Evolutionary conservation across 2,113 vertebrate species (phyloP).

Genomic region (Origma solitaria): DNA sequence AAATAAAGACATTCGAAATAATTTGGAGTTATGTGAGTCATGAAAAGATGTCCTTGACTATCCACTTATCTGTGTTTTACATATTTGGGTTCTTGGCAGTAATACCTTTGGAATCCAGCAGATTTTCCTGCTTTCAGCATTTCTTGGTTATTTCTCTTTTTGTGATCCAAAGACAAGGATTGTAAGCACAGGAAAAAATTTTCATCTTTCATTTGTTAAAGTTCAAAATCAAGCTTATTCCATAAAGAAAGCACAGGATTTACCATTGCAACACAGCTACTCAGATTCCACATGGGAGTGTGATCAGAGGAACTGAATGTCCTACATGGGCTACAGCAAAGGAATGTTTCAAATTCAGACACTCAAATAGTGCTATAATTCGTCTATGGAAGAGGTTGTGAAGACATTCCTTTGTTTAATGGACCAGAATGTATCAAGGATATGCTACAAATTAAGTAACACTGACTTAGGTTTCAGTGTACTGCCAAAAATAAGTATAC

Average conservation of each 20-base stretch:
- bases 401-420: constrained; percentile 25
- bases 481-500: constrained; percentile 2
- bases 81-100: neutral
- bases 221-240: neutral
- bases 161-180: neutral
- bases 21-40: neutral
- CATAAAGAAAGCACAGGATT: neutral
- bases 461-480: neutral
- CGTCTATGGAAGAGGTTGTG: neutral
- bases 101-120: neutral
- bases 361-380: neutral
- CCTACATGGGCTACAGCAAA: neutral
- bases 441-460: constrained; percentile 12
- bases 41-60: neutral
- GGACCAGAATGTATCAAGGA: neutral
- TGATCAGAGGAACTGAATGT: neutral
- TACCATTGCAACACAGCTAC: neutral
- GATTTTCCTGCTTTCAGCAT: neutral
- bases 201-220: neutral
- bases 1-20: neutral
- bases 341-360: neutral
- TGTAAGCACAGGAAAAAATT: neutral
- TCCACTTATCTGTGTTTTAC: neutral
- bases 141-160: neutral
- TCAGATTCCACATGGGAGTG: neutral